Base-by-base conservation (phyloP, 2,113 vertebrate species). In the Micronisus gabar region DNA sequence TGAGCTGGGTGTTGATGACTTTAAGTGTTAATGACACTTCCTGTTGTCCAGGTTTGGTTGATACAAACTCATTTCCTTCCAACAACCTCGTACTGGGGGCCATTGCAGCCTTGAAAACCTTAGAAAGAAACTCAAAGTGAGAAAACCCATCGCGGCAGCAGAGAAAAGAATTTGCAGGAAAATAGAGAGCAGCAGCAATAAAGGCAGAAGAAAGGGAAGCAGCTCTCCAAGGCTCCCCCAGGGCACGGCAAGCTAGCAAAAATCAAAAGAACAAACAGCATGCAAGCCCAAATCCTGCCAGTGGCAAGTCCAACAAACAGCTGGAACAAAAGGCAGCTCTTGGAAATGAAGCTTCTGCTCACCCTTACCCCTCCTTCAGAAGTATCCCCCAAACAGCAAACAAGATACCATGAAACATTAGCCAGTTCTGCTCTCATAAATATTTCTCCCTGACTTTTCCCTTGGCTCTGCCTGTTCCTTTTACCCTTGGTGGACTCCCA, bases 191-290 rank as follows among this genome's bases (percentile, higher is more conserved):
- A 47, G 30, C 14, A 56, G 58, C 62, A 81, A 38, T 66, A 81
- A 89, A 55, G 34, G 56, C 76, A 90, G n/a, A 21, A 43, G 36
- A 90, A 72, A 96, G 50, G 59, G 92, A 95, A 85, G 53, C 40
- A 91, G 58, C 41, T 70, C 81, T 61, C 48, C 16, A n/a, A 88
- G 81, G 62, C 30, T 92, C 40, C 79, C 53, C 30, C 50, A 88
- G 58, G 90, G 81, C 79, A 85, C 0, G 4, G 41, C 0, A 0
- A 88, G 48, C 41, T 68, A 72, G 80, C 27, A 88, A 71, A 96
- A 89, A 75, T 76, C 81, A 90, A 72, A 96, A 65, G 38, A 80
- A 38, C 92, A 90, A 93, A 76, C 67, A 95, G 93, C 45, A 40
- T 34, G 88, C 68, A 92, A 81, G 80, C 75, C 76, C 29, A 73